phyloP scores from a whole-genome alignment of 2,797 vertebrate genomes.

The Chiloscyllium punctatum region DNA sequence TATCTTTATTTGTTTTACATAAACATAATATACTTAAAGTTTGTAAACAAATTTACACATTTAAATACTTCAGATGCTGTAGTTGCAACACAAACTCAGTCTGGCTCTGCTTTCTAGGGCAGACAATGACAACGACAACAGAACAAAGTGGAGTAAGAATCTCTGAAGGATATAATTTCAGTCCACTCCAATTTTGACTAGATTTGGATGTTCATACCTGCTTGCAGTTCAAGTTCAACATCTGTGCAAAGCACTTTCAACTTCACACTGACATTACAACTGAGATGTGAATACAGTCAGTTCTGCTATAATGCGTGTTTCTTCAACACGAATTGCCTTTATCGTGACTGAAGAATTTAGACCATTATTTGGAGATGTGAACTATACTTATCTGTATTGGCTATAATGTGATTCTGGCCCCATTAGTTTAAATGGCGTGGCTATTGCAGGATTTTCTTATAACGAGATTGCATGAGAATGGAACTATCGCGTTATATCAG shows the following conservation, averaged over 20 bases:
- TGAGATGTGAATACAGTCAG: no score
- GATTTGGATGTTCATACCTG: not conserved
- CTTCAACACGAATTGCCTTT: no score
- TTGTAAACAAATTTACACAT: not conserved
- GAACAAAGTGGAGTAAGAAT: not conserved
- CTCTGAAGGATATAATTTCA: not conserved
- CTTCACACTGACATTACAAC: not conserved
- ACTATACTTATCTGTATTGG: no score
- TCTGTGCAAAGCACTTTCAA: not conserved
- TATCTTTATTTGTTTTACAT: not conserved
- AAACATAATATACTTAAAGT: not conserved
- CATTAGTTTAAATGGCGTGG: no score
- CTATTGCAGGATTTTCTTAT: no score
- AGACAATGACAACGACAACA: not conserved
- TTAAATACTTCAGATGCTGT: not conserved
- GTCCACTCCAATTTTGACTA: not conserved
- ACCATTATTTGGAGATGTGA: no score
- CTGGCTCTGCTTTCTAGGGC: not conserved
- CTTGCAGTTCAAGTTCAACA: not conserved
- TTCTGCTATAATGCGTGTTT: no score
- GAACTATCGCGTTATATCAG: no score
- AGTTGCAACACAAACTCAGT: not conserved
- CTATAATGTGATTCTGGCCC: no score
- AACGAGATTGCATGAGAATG: no score
- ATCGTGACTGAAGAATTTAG: no score